phyloP scores from a whole-genome alignment of 1,140 invertebrate genomes.

The Sinella curviseta region DNA sequence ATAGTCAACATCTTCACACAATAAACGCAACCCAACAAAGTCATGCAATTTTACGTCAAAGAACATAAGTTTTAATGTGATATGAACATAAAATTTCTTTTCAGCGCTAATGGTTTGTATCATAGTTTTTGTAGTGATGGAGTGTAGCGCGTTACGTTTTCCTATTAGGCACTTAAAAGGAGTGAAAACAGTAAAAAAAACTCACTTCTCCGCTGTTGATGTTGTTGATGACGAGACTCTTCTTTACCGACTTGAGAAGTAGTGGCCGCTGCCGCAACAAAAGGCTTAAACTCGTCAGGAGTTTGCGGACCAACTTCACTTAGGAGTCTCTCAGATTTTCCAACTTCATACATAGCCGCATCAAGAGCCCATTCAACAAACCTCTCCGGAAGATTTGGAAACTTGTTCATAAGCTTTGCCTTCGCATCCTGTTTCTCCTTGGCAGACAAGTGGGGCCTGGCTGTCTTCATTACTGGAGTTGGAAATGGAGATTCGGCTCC shows the following conservation, averaged over 20 bases:
- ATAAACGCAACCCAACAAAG: background rate
- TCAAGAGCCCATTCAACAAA: conserved; percentile 48
- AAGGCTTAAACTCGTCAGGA: conserved; percentile 49
- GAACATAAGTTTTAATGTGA: background rate
- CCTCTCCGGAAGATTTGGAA: conserved; percentile 46
- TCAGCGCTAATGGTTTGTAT: background rate
- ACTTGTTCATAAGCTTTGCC: conserved; percentile 36
- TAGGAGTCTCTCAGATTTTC: conserved; percentile 41
- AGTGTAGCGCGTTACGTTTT: too few species aligned
- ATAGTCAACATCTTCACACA: background rate
- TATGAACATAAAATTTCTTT: background rate
- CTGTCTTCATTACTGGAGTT: conserved; percentile 45
- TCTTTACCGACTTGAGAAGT: background rate
- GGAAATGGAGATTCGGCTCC: conserved; percentile 48
- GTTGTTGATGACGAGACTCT: background rate
- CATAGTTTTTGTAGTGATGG: background rate
- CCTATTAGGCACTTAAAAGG: too few species aligned
- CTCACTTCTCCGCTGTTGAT: conserved; percentile 6
- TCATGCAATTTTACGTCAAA: background rate
- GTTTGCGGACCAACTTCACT: conserved; percentile 45
- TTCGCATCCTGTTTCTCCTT: conserved; percentile 37
- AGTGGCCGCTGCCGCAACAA: conserved; percentile 28
- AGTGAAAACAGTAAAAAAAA: background rate
- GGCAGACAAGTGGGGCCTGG: conserved; percentile 42
- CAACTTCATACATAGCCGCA: conserved; percentile 38